A percentile compares a stretch with the other conserved stretches of the same genome.
phyloP scores from a whole-genome alignment of 2,888 invertebrate genomes.

The Ctena decussata region DNA sequence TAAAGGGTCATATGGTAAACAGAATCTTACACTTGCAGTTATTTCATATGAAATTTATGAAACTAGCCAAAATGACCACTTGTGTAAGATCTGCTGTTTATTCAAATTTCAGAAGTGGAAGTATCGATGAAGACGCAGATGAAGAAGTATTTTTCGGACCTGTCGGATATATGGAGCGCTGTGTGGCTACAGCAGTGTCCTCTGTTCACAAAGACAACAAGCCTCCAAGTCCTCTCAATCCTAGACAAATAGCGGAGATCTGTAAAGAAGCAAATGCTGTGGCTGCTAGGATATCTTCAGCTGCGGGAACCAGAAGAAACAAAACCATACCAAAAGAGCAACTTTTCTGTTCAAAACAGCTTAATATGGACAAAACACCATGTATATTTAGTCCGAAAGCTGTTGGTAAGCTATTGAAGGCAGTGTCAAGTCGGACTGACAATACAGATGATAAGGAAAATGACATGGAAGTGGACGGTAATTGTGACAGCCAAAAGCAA shows the following conservation, averaged over 20 bases:
- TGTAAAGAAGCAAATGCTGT: conserved; percentile 73
- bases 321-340: conserved; percentile 21
- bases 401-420: conserved; percentile 5
- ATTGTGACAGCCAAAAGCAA: neutral
- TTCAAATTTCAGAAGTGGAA: neutral
- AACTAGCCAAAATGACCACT: too few relatives aligned
- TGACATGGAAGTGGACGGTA: conserved; percentile 19
- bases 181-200: conserved; percentile 65
- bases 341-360: conserved; percentile 36
- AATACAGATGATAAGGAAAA: conserved; percentile 18
- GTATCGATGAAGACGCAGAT: conserved; percentile 61
- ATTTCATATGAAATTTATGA: too few relatives aligned
- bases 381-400: conserved; percentile 33
- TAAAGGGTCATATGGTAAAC: too few relatives aligned
- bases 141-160: conserved; percentile 80
- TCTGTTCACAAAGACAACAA: conserved; percentile 53
- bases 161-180: conserved; percentile 74
- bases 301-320: conserved; percentile 23
- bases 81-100: too few relatives aligned
- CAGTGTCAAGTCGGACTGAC: neutral
- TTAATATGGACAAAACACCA: conserved; percentile 24
- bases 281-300: conserved; percentile 63
- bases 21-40: too few relatives aligned
- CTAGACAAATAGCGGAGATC: conserved; percentile 73
- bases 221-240: conserved; percentile 71